Evolutionary conservation across 2,113 vertebrate genomes (phyloP), one percentile per base, ranked within the genome.

Genomic region (Ursus arctos): DNA sequence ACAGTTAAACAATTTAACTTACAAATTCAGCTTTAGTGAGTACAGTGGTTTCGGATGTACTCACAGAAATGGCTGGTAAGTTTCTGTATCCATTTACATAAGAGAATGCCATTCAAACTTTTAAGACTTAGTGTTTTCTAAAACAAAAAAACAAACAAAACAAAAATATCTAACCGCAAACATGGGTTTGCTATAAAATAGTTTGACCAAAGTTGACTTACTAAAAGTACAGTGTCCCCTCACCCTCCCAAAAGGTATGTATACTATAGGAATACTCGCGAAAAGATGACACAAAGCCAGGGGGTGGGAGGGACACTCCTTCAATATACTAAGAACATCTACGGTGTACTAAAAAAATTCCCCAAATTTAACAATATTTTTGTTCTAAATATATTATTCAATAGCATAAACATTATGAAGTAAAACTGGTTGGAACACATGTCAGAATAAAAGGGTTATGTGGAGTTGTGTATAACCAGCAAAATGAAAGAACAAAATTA

Each of bases 341-440:
- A 51, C 4, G 33, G 18, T 33, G 0, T 63, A 95, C 16, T 87
- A n/a, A 53, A 57, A 49, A 40, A 40, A 72, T 4, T 26, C 36
- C 61, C 40, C 47, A 69, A 67, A 71, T 97, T 76, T 77, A 59
- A 7, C 33, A 79, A 83, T 40, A 65, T 43, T 67, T 90, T 91
- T 86, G 40, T 95, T 96, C 24, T 55, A 95, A 21, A 69, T 43
- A 77, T 12, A 83, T 92, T 72, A 86, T 13, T 91, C 36, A 95
- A n/a, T 12, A 77, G 18, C n/a, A 96, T 10, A 76, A 88, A 81
- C 15, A 95, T 28, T 55, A 57, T 40, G 22, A 88, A 93, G 71
- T 31, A 92, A 65, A 91, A 82, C 2, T 77, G 19, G 19, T 2
- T 84, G 8, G 59, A 88, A 63, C 14, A 47, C 63, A 18, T 28